These are phyloP conservation scores for Drosophila rellima DNA, from an alignment of 2,888 invertebrate genomes.

Conservation along the genomic window DNA sequence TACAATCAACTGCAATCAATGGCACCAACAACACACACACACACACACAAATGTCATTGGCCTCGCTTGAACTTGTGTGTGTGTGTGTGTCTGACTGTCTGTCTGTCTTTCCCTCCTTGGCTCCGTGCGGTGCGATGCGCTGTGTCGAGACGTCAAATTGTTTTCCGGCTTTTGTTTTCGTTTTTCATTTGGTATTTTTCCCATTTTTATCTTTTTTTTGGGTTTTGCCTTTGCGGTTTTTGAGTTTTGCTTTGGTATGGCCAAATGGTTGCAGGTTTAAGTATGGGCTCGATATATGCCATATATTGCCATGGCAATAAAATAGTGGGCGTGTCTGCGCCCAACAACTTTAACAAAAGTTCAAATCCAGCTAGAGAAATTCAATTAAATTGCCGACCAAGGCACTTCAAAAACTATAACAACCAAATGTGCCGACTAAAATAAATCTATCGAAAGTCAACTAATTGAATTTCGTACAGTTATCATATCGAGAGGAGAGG, in stretches of 20 bases:
- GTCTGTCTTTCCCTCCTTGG: constrained; percentile 3
- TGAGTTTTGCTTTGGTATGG: constrained; percentile 54
- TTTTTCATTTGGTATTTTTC: constrained; percentile 34
- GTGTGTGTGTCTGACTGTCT: constrained; percentile 7
- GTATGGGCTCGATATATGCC: constrained; percentile 8
- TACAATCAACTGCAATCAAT: constrained; percentile 77
- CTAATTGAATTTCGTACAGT: constrained; percentile 67
- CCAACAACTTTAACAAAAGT: constrained; percentile 23
- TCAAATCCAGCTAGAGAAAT: constrained; percentile 12
- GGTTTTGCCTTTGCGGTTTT: constrained; percentile 56
- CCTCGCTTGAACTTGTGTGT: constrained; percentile 65
- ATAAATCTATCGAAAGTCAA: constrained; percentile 54
- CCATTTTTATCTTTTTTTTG: constrained; percentile 27
- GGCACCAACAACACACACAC: constrained; percentile 54
- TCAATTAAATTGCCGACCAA: constrained; percentile 35
- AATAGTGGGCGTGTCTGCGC: constrained; percentile 34
- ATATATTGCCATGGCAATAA: constrained; percentile 51
- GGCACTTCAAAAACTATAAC: constrained; percentile 43
- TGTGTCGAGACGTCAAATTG: constrained; percentile 70
- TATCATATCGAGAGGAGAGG: constrained; percentile 3
- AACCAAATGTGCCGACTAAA: constrained; percentile 35
- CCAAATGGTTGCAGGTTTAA: constrained; percentile 33
- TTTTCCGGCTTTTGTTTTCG: constrained; percentile 80
- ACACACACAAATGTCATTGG: constrained; percentile 69
- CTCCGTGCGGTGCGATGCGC: constrained; percentile 33